A percentile compares a stretch with the other conserved stretches of the same genome.
These are phyloP conservation scores for Virgularia gustaviana DNA, from an alignment of 92 coral and sea anemone species.

Conservation along the genomic window DNA sequence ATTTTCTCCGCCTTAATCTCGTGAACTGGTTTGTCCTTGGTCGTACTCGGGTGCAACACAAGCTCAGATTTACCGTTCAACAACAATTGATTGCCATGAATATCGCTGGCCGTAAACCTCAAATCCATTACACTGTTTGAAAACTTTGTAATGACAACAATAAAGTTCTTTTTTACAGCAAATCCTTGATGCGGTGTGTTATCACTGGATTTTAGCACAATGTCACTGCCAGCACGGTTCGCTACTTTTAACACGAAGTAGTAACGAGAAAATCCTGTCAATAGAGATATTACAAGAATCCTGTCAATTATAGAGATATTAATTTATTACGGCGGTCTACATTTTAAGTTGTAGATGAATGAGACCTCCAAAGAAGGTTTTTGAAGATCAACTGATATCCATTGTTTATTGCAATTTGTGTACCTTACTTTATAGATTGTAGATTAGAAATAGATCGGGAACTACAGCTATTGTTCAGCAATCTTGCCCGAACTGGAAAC, in stretches of 20 bases:
- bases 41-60: slow-evolving; percentile 52
- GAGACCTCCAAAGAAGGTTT: too few relatives aligned
- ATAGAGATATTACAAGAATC: too few relatives aligned
- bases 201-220: slow-evolving; percentile 63
- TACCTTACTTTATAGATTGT: too few relatives aligned
- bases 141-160: slow-evolving; percentile 57
- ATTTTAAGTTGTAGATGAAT: too few relatives aligned
- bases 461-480: too few relatives aligned
- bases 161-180: slow-evolving; percentile 58
- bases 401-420: too few relatives aligned
- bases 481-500: too few relatives aligned
- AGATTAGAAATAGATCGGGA: too few relatives aligned
- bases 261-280: slow-evolving; percentile 17
- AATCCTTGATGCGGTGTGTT: slow-evolving; percentile 51
- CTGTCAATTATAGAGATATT: too few relatives aligned
- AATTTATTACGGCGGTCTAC: too few relatives aligned
- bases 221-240: slow-evolving; percentile 69
- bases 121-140: slow-evolving; percentile 61
- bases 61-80: slow-evolving; percentile 59
- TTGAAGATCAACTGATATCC: too few relatives aligned
- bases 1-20: slow-evolving; percentile 7
- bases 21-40: slow-evolving; percentile 53
- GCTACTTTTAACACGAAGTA: slow-evolving; percentile 67
- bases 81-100: slow-evolving; percentile 41
- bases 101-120: slow-evolving; percentile 61